These are phyloP conservation scores for Chelon labrosus DNA, from an alignment of 2,797 vertebrate genomes.

Conservation along the genomic window DNA sequence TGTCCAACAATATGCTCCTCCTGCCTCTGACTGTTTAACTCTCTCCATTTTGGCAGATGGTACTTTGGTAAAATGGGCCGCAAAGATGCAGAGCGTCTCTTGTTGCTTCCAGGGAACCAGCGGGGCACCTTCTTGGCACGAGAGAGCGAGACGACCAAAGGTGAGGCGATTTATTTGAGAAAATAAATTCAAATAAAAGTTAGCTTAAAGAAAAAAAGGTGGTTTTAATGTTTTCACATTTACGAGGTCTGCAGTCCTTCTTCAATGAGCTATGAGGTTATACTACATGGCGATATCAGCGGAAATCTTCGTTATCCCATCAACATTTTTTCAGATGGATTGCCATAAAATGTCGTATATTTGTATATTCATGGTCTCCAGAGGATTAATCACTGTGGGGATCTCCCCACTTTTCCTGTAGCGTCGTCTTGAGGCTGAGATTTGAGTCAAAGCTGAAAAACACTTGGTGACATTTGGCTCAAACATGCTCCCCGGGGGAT, in stretches of 20 bases:
- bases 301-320: too few relatives aligned
- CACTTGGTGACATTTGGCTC: neutral
- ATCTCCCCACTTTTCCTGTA: neutral
- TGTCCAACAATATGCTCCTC: neutral
- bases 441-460: neutral
- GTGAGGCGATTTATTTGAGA: conserved; percentile 70
- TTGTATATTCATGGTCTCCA: neutral
- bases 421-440: neutral
- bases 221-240: neutral
- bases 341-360: neutral
- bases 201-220: too few relatives aligned
- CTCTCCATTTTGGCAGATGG: conserved; percentile 87
- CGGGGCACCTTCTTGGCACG: conserved; percentile 95
- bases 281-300: too few relatives aligned
- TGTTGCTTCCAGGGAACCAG: conserved; percentile 94
- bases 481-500: neutral
- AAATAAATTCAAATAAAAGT: neutral
- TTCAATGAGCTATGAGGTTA: neutral
- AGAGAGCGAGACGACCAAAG: conserved; percentile 99
- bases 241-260: neutral
- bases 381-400: too few relatives aligned
- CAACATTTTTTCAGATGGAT: too few relatives aligned
- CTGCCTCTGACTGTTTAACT: conserved; percentile 22
- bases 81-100: conserved; percentile 96
- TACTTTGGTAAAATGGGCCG: conserved; percentile 99